phyloP scores from a whole-genome alignment of 2,797 vertebrate genomes.

The Discoglossus pictus region DNA sequence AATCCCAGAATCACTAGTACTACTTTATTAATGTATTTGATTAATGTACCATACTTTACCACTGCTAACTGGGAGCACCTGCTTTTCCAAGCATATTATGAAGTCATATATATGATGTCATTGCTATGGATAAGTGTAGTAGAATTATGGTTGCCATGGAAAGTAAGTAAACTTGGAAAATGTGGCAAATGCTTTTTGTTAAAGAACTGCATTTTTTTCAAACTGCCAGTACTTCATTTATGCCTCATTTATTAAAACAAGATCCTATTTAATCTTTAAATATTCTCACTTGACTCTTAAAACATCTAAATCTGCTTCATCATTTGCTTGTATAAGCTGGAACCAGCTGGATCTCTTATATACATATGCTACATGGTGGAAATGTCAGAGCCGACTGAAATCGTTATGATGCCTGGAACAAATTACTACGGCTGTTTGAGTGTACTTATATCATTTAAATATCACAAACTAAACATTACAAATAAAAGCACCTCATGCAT shows the following conservation, averaged over 20 bases:
- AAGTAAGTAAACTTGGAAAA: slow-evolving; percentile 38
- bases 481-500: no score
- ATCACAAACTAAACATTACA: no score
- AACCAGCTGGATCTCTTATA: slow-evolving; percentile 37
- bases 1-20: slow-evolving; percentile 9
- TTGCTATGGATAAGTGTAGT: not conserved
- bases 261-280: slow-evolving; percentile 41
- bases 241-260: slow-evolving; percentile 41
- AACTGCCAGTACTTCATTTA: slow-evolving; percentile 29
- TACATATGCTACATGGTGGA: slow-evolving; percentile 13
- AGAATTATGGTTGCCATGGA: slow-evolving; percentile 28
- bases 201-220: slow-evolving; percentile 4
- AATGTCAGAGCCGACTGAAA: slow-evolving; percentile 23
- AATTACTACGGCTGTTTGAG: no score
- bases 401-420: not conserved
- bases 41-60: slow-evolving; percentile 20
- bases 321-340: slow-evolving; percentile 24
- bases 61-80: slow-evolving; percentile 36
- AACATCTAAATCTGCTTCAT: slow-evolving; percentile 38
- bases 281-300: slow-evolving; percentile 49
- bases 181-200: slow-evolving; percentile 16
- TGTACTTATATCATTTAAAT: no score
- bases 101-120: slow-evolving; percentile 41
- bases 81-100: slow-evolving; percentile 25
- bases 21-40: slow-evolving; percentile 14